Evolutionary conservation across 53 echinoderm and acorn worm species (phyloP), one percentile per base, ranked within the genome.

Genomic region (Astropecten irregularis): DNA sequence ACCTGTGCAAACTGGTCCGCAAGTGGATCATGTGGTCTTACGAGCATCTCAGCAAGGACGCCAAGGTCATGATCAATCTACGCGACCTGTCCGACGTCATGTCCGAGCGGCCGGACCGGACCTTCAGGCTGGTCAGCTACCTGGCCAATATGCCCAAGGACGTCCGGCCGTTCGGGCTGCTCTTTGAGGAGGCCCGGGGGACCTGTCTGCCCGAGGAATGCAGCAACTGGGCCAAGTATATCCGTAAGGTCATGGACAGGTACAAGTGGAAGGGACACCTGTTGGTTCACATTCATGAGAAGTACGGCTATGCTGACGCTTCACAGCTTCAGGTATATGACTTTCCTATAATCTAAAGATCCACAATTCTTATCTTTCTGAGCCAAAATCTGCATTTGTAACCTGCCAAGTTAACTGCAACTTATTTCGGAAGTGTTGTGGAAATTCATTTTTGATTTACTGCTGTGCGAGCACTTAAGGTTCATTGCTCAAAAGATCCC

Each of bases 211-310:
- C 82, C 3, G 88, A 84, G 48, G 83, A 88, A 53, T 64, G 66
- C 70, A 88, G 84, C 0, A 83, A 51, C 60, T 90, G 82, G 81
- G 71, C 86, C 56, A 86, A 49, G 82, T 86, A 70, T 57, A 86
- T 90, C 64, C 88, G 88, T 1, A 84, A 92, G 52, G 32, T 79
- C 22, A 92, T 92, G 92, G 87, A 89, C 60, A 44, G 32, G 0
- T 37, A 89, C 74, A 57, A 81, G 34, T 88, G 91, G 91, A 74
- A 74, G 48, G 91, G 74, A 16, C 73, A 90, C 18, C 71, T 90
- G 9, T 51, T 90, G 49, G 82, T 90, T 40, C 91, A 91, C 60
- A 36, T 88, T 18, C 91, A 91, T 39, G 88, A 91, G 84, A 88
- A 91, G 84, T 91, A 57, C 58, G 90, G 90, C 31, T 86, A 81